These are phyloP conservation scores for Mastigias papua DNA, from an alignment of 30 jellyfish, hydroid and myxozoan species.

Conservation along the genomic window DNA sequence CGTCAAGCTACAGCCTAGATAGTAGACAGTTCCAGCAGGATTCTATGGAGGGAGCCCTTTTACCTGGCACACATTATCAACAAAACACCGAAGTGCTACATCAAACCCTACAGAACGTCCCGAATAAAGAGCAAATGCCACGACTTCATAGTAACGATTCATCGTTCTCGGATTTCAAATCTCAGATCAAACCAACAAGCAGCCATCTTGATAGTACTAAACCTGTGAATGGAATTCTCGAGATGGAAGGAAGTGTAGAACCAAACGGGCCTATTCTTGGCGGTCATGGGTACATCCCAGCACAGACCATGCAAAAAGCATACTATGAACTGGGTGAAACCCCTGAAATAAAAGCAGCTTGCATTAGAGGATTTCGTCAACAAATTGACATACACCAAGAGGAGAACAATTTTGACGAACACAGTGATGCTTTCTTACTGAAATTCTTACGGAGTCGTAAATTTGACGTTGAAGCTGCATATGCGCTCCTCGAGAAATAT, in stretches of 20 bases:
- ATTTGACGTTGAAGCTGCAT: conserved; percentile 96
- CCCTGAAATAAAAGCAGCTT: conserved; percentile 88
- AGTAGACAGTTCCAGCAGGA: conserved; percentile 38
- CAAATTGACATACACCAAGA: conserved; percentile 96
- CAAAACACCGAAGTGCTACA: not conserved
- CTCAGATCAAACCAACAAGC: conserved; percentile 1
- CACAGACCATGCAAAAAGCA: conserved; percentile 96
- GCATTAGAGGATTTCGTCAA: conserved; percentile 90
- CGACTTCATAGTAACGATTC: conserved; percentile 38
- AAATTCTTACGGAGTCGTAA: conserved; percentile 96
- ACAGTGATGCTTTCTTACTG: conserved; percentile 92
- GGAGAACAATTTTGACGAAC: conserved; percentile 97
- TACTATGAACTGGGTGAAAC: conserved; percentile 95
- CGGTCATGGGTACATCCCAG: conserved; percentile 95
- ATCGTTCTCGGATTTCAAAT: conserved; percentile 20
- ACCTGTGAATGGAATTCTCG: conserved; percentile 66
- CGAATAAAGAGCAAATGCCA: conserved; percentile 5
- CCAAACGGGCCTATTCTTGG: conserved; percentile 99
- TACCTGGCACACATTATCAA: not conserved
- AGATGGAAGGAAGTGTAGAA: conserved; percentile 83
- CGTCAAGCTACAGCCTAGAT: conserved; percentile 16
- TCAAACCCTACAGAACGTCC: not conserved
- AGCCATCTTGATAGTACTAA: conserved; percentile 1
- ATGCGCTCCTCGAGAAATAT: conserved; percentile 79
- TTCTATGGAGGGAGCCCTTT: not conserved